phyloP scores from a whole-genome alignment of 2,888 invertebrate species.

The Hylaea fasciaria region DNA sequence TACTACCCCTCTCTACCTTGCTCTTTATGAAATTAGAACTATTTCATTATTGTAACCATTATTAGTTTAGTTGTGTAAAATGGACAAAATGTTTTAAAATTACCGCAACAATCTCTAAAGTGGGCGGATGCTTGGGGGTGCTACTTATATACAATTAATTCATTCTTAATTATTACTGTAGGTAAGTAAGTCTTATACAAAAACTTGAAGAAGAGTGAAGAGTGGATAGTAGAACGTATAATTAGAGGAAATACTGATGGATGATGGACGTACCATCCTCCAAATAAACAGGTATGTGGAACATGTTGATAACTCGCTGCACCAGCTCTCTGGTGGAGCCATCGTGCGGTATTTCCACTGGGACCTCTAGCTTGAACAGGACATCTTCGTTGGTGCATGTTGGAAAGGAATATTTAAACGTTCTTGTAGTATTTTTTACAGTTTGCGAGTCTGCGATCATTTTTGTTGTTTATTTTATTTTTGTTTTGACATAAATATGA shows the following conservation, averaged over 20 bases:
- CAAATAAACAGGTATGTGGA: conserved; percentile 88
- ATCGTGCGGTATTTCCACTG: conserved; percentile 85
- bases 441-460: conserved; percentile 72
- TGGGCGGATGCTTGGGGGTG: conserved; percentile 18
- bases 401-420: conserved; percentile 82
- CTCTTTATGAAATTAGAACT: no score
- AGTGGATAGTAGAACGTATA: not conserved
- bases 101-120: not conserved
- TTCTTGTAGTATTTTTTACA: conserved; percentile 60
- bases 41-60: no score
- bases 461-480: conserved; percentile 36
- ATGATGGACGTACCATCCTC: conserved; percentile 83
- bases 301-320: conserved; percentile 87
- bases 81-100: no score
- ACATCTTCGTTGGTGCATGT: conserved; percentile 84
- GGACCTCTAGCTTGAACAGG: conserved; percentile 85
- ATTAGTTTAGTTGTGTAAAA: no score
- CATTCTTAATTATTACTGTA: no score
- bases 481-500: not conserved
- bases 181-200: no score
- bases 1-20: no score
- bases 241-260: not conserved
- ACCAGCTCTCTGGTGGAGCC: conserved; percentile 87
- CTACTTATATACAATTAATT: no score
- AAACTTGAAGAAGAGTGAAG: no score